These are phyloP conservation scores for Acanthosepion esculentum DNA, from an alignment of 2,888 invertebrate genomes.

Conservation along the genomic window DNA sequence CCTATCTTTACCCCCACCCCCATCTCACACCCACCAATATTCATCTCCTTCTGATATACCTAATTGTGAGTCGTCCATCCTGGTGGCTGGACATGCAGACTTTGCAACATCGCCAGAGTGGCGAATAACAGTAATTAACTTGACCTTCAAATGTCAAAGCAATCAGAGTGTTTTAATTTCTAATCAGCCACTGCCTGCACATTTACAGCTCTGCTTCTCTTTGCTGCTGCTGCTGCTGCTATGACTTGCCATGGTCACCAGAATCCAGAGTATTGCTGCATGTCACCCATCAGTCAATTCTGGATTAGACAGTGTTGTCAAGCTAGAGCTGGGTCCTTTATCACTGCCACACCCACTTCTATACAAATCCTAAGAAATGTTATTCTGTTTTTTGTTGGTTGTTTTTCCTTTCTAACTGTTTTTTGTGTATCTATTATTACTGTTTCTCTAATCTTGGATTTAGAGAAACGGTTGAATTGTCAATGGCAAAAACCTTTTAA, in stretches of 20 bases:
- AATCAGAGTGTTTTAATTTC: slow-evolving; percentile 33
- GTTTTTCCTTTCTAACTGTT: neutral
- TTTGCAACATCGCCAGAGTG: slow-evolving; percentile 33
- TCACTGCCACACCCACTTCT: neutral
- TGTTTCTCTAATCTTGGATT: neutral
- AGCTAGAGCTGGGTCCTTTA: neutral
- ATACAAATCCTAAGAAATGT: neutral
- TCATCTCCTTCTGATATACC: neutral
- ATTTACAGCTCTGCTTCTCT: neutral
- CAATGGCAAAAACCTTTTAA: neutral
- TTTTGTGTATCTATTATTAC: neutral
- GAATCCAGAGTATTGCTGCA: neutral
- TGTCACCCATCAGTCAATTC: neutral
- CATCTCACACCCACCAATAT: neutral
- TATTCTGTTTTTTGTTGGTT: neutral
- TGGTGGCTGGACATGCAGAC: neutral
- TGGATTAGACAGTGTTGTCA: slow-evolving; percentile 33
- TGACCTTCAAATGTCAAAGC: slow-evolving; percentile 9
- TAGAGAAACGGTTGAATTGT: neutral
- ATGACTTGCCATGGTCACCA: neutral
- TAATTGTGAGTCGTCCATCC: neutral
- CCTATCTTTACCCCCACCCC: neutral
- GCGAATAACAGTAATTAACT: slow-evolving; percentile 33
- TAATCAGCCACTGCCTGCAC: slow-evolving; percentile 33
- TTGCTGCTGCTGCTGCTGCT: neutral